Conservation (phyloP, 2,888 invertebrate genomes). For the Cryptocheilus praepositus region DNA sequence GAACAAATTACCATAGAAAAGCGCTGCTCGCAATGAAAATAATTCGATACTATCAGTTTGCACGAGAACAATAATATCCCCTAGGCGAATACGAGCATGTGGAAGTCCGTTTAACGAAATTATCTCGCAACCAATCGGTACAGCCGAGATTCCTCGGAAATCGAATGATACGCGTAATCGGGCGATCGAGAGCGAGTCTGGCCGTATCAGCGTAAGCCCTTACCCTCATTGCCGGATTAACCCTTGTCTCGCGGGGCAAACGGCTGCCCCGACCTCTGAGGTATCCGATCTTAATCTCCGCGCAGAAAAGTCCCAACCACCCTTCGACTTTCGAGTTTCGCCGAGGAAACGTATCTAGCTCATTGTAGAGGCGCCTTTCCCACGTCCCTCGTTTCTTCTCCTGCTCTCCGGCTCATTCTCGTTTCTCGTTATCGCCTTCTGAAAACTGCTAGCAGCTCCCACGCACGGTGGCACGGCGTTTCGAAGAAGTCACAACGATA, state of each 20-base stretch:
- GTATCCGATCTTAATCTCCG: constrained; percentile 48
- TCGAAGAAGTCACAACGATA: constrained; percentile 40
- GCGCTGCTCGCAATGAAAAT: no score
- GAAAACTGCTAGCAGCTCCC: constrained; percentile 34
- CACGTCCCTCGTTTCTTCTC: background rate
- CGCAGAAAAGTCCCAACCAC: constrained; percentile 29
- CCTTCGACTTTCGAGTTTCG: constrained; percentile 5
- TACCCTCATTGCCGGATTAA: constrained; percentile 48
- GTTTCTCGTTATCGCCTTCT: constrained; percentile 41
- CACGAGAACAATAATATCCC: background rate
- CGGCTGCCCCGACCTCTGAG: constrained; percentile 21
- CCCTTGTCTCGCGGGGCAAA: constrained; percentile 41
- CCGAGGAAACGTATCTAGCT: constrained; percentile 2
- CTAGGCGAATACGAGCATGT: background rate
- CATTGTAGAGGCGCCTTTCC: background rate
- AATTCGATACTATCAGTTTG: no score
- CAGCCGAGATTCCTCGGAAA: no score
- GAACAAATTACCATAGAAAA: no score
- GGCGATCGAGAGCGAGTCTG: no score
- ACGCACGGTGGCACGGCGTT: constrained; percentile 13
- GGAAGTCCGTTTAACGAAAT: no score
- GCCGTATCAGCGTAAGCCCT: constrained; percentile 17
- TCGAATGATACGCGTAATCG: background rate
- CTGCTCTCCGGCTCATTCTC: background rate
- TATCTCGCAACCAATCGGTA: no score